Percentiles rank a stretch among this genome's conserved stretches.
phyloP scores from a whole-genome alignment of 2,113 vertebrate species.

The Trichomycterus rosablanca region DNA sequence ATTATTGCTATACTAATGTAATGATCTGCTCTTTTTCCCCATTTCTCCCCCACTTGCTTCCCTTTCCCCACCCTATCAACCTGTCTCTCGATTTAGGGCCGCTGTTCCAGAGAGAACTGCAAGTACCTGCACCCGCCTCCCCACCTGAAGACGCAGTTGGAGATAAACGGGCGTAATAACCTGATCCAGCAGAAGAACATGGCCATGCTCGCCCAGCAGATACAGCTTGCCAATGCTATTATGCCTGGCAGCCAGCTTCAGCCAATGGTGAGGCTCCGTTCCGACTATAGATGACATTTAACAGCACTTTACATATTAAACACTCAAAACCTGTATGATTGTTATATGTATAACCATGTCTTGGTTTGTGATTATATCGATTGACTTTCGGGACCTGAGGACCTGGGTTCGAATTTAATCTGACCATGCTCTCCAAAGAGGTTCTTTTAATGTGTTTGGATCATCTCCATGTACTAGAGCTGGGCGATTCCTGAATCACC shows the following conservation, averaged over 20 bases:
- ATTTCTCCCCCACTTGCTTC: background rate
- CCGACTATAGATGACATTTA: background rate
- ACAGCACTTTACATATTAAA: background rate
- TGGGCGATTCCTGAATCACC: too few species aligned
- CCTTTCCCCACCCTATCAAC: background rate
- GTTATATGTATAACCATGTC: too few species aligned
- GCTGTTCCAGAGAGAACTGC: constrained; percentile 97
- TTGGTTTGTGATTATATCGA: too few species aligned
- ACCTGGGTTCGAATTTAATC: too few species aligned
- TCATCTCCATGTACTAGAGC: too few species aligned
- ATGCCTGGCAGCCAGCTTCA: constrained; percentile 88
- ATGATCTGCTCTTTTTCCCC: background rate
- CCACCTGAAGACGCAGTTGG: constrained; percentile 97
- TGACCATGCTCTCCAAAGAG: too few species aligned
- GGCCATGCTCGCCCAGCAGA: constrained; percentile 98
- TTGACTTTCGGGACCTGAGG: too few species aligned
- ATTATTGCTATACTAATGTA: too few species aligned
- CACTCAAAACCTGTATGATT: too few species aligned
- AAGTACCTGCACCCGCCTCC: constrained; percentile 97
- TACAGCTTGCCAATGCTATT: constrained; percentile 97
- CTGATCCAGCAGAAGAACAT: constrained; percentile 99
- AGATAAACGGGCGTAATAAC: constrained; percentile 98
- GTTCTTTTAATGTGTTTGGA: too few species aligned
- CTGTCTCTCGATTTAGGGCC: constrained; percentile 71
- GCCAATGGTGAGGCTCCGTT: constrained; percentile 49